Conservation (phyloP, 2,113 vertebrate genomes). For the Rhombomys opimus region DNA sequence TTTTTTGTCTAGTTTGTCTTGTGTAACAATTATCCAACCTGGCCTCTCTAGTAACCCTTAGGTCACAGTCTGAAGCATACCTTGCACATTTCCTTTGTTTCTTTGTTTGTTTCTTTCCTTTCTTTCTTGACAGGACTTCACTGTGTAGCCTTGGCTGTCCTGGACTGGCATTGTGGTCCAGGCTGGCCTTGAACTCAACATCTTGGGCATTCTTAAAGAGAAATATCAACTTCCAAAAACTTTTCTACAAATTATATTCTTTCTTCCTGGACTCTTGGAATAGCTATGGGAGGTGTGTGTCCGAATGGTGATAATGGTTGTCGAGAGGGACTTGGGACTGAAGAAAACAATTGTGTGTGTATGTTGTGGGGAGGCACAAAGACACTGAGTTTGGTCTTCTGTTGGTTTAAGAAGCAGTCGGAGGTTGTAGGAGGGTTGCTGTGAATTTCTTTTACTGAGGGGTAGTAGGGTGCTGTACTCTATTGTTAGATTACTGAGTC, state of each 20-base stretch:
- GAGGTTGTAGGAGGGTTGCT: background rate
- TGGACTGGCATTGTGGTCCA: no score
- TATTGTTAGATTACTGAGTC: constrained; percentile 18
- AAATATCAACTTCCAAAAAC: constrained; percentile 1
- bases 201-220: background rate
- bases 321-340: background rate
- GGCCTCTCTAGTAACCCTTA: background rate
- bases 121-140: no score
- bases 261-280: background rate
- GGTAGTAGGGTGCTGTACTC: background rate
- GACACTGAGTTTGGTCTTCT: background rate
- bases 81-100: background rate
- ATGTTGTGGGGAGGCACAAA: background rate
- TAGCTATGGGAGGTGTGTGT: background rate
- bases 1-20: background rate
- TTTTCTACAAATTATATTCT: background rate
- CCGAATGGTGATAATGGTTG: background rate
- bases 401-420: background rate
- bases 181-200: no score
- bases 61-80: background rate
- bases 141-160: no score
- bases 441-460: background rate
- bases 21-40: background rate
- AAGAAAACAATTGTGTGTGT: background rate
- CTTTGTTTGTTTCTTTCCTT: no score